Evolutionary conservation across 2,113 vertebrate genomes (phyloP).

Genomic region (Neotoma lepida): DNA sequence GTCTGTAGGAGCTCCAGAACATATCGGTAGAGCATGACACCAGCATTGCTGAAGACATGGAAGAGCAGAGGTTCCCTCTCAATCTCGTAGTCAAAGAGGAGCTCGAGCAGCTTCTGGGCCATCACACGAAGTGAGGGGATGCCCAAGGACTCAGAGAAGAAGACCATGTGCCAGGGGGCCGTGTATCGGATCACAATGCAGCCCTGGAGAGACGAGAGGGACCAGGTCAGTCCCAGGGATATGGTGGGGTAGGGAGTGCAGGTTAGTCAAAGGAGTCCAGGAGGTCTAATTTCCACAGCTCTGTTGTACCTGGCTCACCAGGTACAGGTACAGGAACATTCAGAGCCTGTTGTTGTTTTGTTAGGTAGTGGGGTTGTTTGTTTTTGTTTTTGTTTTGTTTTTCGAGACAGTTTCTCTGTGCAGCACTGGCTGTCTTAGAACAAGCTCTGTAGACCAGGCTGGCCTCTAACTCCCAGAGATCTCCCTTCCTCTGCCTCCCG

Average conservation of each 20-base stretch:
- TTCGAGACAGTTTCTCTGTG: background rate
- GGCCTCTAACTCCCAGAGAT: background rate
- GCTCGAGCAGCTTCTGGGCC: conserved; percentile 91
- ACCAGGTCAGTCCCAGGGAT: conserved; percentile 45
- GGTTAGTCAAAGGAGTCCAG: background rate
- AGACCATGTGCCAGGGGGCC: conserved; percentile 92
- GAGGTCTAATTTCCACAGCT: background rate
- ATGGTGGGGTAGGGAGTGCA: background rate
- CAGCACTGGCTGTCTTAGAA: background rate
- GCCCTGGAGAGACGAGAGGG: conserved; percentile 86
- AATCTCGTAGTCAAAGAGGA: conserved; percentile 93
- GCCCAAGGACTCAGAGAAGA: conserved; percentile 94
- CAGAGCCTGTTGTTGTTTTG: background rate
- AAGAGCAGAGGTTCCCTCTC: conserved; percentile 94
- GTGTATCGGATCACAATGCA: conserved; percentile 95
- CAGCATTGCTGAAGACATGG: conserved; percentile 96
- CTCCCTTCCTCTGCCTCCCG: background rate
- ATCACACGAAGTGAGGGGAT: conserved; percentile 90
- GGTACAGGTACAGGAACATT: background rate
- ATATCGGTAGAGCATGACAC: conserved; percentile 97
- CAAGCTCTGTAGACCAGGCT: background rate
- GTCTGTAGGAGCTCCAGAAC: conserved; percentile 89
- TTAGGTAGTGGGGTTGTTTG: too few relatives aligned
- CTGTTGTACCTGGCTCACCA: background rate
- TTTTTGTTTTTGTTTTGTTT: background rate